These are phyloP conservation scores for Lycodopsis pacificus DNA, from an alignment of 2,797 vertebrate genomes.

Conservation along the genomic window DNA sequence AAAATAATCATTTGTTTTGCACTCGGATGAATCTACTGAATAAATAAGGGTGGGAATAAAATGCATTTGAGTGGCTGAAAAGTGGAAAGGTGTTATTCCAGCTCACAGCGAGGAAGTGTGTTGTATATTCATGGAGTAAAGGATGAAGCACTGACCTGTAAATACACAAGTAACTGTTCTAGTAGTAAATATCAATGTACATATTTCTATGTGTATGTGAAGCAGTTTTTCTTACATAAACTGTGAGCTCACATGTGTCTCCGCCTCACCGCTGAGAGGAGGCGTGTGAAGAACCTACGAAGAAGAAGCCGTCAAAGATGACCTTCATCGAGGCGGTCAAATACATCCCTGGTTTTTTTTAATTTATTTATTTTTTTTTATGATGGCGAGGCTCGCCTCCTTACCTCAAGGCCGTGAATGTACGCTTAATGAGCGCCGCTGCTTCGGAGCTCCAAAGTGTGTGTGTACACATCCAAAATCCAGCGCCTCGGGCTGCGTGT, in stretches of 20 bases:
- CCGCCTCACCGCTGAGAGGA: neutral
- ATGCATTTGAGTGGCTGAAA: constrained; percentile 21
- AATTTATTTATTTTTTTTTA: constrained; percentile 29
- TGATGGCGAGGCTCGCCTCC: constrained; percentile 8
- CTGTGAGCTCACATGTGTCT: neutral
- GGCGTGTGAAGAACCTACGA: neutral
- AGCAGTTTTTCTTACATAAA: neutral
- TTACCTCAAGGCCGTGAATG: constrained; percentile 47
- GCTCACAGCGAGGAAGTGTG: constrained; percentile 3
- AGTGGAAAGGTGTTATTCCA: neutral
- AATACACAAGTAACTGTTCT: neutral
- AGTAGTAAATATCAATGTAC: neutral
- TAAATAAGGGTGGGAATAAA: constrained; percentile 22
- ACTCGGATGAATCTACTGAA: neutral
- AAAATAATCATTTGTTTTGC: neutral
- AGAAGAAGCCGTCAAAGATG: constrained; percentile 4
- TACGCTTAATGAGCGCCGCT: constrained; percentile 60
- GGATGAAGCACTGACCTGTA: constrained; percentile 3
- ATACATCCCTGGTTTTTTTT: constrained; percentile 28
- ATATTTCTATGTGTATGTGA: neutral
- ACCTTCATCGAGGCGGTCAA: constrained; percentile 41
- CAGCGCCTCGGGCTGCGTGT: constrained; percentile 66
- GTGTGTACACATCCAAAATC: constrained; percentile 51
- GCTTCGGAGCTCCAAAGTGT: constrained; percentile 37
- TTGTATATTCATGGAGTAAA: constrained; percentile 23